Percentiles rank a stretch among this genome's conserved stretches.
phyloP scores from a whole-genome alignment of 2,888 invertebrate species.

The Catocala nupta region DNA sequence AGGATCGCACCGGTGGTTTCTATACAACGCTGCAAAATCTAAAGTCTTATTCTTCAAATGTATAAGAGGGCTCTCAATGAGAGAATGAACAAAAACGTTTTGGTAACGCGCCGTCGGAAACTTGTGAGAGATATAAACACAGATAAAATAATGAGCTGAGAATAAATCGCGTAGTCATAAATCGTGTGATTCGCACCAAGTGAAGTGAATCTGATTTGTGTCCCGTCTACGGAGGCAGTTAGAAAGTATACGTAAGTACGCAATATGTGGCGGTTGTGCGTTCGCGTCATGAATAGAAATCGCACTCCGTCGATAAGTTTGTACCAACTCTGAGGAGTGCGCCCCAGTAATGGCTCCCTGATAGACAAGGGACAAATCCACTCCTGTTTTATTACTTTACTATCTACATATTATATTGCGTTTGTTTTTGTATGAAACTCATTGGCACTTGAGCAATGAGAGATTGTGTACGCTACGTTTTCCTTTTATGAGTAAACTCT shows the following conservation, averaged over 20 bases:
- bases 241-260: constrained; percentile 54
- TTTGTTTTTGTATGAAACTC: constrained; percentile 27
- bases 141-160: constrained; percentile 44
- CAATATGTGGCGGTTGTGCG: constrained; percentile 55
- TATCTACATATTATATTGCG: constrained; percentile 62
- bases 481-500: constrained; percentile 17
- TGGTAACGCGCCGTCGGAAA: constrained; percentile 22
- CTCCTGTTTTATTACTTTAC: constrained; percentile 65
- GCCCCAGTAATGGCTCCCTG: constrained; percentile 57
- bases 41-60: neutral
- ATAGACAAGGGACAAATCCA: constrained; percentile 64
- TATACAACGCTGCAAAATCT: neutral
- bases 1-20: neutral
- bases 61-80: neutral
- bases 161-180: constrained; percentile 29
- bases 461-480: constrained; percentile 19
- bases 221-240: constrained; percentile 38
- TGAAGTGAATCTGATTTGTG: constrained; percentile 53
- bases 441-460: constrained; percentile 25
- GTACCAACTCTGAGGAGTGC: constrained; percentile 47
- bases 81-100: constrained; percentile 17
- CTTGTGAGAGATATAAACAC: constrained; percentile 28
- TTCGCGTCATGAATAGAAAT: constrained; percentile 80
- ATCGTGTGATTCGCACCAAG: constrained; percentile 44
- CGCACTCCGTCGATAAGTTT: constrained; percentile 74